Evolutionary conservation across 1,140 invertebrate genomes (phyloP).

Genomic region (Archivesica marissinica): DNA sequence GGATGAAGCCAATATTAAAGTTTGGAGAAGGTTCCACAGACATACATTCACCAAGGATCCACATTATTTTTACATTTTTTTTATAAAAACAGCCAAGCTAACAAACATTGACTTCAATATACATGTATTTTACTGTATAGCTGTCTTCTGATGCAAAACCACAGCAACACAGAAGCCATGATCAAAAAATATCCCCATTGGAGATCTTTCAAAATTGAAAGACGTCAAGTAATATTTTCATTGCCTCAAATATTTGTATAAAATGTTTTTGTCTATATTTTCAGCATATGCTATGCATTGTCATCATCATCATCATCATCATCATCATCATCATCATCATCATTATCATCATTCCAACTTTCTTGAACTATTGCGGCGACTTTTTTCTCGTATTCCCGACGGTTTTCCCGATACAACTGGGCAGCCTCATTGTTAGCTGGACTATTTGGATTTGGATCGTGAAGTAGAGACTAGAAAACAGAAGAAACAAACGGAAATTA

Average conservation of each 20-base stretch:
- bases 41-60: too few relatives aligned
- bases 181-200: not conserved
- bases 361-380: slow-evolving; percentile 82
- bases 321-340: slow-evolving; percentile 81
- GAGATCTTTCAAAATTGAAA: slow-evolving; percentile 40
- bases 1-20: too few relatives aligned
- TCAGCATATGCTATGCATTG: slow-evolving; percentile 61
- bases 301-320: slow-evolving; percentile 80
- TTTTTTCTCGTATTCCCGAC: slow-evolving; percentile 84
- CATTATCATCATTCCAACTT: slow-evolving; percentile 83
- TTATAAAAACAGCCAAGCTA: too few relatives aligned
- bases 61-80: too few relatives aligned
- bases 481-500: slow-evolving; percentile 62
- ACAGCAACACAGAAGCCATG: too few relatives aligned
- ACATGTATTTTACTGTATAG: too few relatives aligned
- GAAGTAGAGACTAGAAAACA: slow-evolving; percentile 83
- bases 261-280: slow-evolving; percentile 19
- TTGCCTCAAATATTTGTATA: slow-evolving; percentile 27
- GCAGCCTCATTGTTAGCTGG: slow-evolving; percentile 84
- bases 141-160: too few relatives aligned
- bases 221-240: slow-evolving; percentile 26
- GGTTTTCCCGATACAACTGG: slow-evolving; percentile 84
- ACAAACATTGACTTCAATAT: too few relatives aligned
- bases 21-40: too few relatives aligned
- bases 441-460: slow-evolving; percentile 85